phyloP scores from a whole-genome alignment of 1,140 invertebrate species.

The Drosophila fuyamai region DNA sequence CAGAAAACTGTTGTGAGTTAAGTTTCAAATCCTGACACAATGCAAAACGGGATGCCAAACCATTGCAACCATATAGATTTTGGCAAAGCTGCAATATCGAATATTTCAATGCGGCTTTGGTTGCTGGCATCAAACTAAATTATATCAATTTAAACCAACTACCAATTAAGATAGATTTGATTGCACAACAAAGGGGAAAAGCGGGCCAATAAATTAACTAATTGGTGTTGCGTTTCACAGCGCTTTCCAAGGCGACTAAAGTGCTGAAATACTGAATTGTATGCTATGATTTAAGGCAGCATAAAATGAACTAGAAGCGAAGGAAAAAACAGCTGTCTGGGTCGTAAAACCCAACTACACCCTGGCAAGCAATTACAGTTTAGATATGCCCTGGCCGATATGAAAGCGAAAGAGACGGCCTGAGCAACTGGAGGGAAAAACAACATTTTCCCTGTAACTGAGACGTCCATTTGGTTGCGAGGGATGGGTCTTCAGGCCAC shows the following conservation, averaged over 20 bases:
- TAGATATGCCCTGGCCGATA: slow-evolving; percentile 51
- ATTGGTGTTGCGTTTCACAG: slow-evolving; percentile 32
- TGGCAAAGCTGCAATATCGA: background rate
- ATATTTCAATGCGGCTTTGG: slow-evolving; percentile 4
- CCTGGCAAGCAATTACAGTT: slow-evolving; percentile 79
- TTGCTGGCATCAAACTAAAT: slow-evolving; percentile 50
- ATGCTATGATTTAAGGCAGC: slow-evolving; percentile 56
- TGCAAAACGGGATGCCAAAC: slow-evolving; percentile 6
- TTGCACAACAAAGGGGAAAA: slow-evolving; percentile 2
- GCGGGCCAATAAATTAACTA: slow-evolving; percentile 42
- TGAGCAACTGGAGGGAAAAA: slow-evolving; percentile 12
- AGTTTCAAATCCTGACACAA: background rate
- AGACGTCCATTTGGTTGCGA: slow-evolving; percentile 64
- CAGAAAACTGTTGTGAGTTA: background rate
- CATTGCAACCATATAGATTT: slow-evolving; percentile 7
- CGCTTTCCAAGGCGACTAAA: slow-evolving; percentile 1
- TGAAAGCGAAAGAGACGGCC: too few relatives aligned
- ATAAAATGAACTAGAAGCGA: slow-evolving; percentile 2
- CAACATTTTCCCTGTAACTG: slow-evolving; percentile 53
- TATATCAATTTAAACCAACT: slow-evolving; percentile 23
- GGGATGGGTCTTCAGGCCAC: slow-evolving; percentile 28
- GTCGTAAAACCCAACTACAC: slow-evolving; percentile 75
- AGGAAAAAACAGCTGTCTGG: slow-evolving; percentile 73
- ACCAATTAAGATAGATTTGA: slow-evolving; percentile 14
- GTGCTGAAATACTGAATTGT: slow-evolving; percentile 20